Evolutionary conservation across 2,888 invertebrate genomes (phyloP).

Genomic region (Aproaerema taeniolella): DNA sequence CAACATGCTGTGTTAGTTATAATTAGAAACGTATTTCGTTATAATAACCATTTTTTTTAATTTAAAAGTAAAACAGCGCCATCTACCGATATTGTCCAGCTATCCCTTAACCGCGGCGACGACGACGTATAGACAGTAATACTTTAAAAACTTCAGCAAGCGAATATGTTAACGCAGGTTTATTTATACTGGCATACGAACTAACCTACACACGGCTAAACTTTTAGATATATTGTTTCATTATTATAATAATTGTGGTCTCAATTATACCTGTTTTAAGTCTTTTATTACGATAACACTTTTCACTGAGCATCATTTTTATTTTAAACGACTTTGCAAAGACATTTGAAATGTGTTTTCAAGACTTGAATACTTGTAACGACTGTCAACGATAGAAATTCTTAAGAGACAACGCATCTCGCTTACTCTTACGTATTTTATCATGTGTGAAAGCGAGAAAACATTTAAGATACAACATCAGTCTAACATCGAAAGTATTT

Average conservation of each 20-base stretch:
- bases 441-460: neutral
- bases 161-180: constrained; percentile 41
- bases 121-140: constrained; percentile 20
- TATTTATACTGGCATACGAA: constrained; percentile 37
- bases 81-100: neutral
- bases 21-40: too few species aligned
- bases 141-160: constrained; percentile 49
- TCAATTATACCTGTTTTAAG: constrained; percentile 52
- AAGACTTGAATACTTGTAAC: neutral
- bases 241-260: constrained; percentile 47
- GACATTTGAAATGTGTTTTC: neutral
- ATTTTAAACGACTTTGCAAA: neutral
- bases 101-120: constrained; percentile 3
- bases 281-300: constrained; percentile 34
- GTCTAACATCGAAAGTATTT: constrained; percentile 4
- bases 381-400: constrained; percentile 3
- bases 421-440: neutral
- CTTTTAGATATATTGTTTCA: constrained; percentile 33
- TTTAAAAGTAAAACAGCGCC: too few species aligned
- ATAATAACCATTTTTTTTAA: too few species aligned
- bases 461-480: neutral
- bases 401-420: constrained; percentile 3
- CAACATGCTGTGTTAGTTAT: too few species aligned
- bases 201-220: constrained; percentile 51
- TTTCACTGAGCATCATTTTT: constrained; percentile 15